phyloP scores from a whole-genome alignment of 2,888 invertebrate species.

The Amphipyra berbera region DNA sequence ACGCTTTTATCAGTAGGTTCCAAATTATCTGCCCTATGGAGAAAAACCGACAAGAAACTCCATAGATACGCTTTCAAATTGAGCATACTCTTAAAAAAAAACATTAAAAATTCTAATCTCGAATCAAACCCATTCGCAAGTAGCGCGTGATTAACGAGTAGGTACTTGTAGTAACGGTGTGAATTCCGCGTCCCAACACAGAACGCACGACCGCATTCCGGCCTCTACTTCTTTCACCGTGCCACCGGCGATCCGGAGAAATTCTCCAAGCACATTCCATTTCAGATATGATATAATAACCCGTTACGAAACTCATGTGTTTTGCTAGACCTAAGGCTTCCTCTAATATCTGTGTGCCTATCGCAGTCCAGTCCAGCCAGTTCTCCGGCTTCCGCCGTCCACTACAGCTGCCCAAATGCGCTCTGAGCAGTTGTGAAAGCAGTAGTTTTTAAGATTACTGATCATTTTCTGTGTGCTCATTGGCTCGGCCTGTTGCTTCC shows the following conservation, averaged over 20 bases:
- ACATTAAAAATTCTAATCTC: constrained; percentile 34
- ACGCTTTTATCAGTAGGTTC: too few relatives aligned
- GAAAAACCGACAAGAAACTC: too few relatives aligned
- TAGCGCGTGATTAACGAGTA: constrained; percentile 57
- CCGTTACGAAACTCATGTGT: constrained; percentile 60
- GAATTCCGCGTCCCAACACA: constrained; percentile 60
- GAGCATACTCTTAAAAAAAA: not conserved
- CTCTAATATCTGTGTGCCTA: constrained; percentile 12
- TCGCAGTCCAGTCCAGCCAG: constrained; percentile 8
- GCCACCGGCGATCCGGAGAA: constrained; percentile 66
- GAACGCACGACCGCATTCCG: constrained; percentile 73
- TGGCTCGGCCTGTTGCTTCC: too few relatives aligned
- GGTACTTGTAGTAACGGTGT: constrained; percentile 60
- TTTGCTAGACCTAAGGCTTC: constrained; percentile 53
- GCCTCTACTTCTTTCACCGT: constrained; percentile 68
- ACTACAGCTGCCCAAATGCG: not conserved
- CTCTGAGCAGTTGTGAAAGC: constrained; percentile 16
- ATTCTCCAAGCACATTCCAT: constrained; percentile 73
- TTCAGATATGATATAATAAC: constrained; percentile 68
- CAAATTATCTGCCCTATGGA: too few relatives aligned
- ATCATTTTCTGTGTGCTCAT: too few relatives aligned
- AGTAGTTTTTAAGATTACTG: not conserved
- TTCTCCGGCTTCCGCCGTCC: constrained; percentile 8
- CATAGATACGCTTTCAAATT: too few relatives aligned
- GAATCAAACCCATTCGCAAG: constrained; percentile 47